phyloP scores from a whole-genome alignment of 2,797 vertebrate species.

The Columba guinea region DNA sequence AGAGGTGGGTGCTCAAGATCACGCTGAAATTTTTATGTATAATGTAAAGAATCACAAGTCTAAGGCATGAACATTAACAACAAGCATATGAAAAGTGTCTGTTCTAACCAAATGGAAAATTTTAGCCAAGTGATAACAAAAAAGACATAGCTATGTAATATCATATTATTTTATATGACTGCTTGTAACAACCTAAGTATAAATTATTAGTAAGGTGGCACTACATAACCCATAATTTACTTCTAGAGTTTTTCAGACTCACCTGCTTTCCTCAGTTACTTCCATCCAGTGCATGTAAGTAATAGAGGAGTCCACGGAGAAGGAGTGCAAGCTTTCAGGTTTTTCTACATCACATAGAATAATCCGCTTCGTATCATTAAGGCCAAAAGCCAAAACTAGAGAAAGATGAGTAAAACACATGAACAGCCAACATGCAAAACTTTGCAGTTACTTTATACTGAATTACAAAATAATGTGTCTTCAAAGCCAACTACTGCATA shows the following conservation, averaged over 20 bases:
- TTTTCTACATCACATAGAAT: slow-evolving; percentile 97
- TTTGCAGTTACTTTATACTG: not conserved
- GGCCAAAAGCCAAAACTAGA: slow-evolving; percentile 93
- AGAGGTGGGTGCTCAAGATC: not conserved
- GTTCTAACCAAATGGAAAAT: not conserved
- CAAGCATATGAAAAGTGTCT: not conserved
- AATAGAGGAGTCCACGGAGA: slow-evolving; percentile 84
- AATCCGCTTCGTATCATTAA: slow-evolving; percentile 92
- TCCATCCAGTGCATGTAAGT: slow-evolving; percentile 99
- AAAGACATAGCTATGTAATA: accelerated
- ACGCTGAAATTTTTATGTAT: not conserved
- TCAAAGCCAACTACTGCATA: not conserved
- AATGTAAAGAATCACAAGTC: not conserved
- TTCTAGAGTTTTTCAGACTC: not conserved
- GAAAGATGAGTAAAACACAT: not conserved
- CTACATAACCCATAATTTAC: not conserved
- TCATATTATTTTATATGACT: not conserved
- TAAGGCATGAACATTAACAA: not conserved
- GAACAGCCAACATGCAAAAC: not conserved
- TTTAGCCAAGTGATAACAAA: not conserved
- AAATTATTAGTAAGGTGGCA: not conserved
- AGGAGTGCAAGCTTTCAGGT: slow-evolving; percentile 94
- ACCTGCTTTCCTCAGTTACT: slow-evolving; percentile 95
- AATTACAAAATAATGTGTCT: not conserved
- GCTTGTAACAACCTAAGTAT: not conserved